Evolutionary conservation across 92 coral and sea anemone genomes (phyloP), one percentile per base, ranked within the genome.

Genomic region (Palythoa grandis): DNA sequence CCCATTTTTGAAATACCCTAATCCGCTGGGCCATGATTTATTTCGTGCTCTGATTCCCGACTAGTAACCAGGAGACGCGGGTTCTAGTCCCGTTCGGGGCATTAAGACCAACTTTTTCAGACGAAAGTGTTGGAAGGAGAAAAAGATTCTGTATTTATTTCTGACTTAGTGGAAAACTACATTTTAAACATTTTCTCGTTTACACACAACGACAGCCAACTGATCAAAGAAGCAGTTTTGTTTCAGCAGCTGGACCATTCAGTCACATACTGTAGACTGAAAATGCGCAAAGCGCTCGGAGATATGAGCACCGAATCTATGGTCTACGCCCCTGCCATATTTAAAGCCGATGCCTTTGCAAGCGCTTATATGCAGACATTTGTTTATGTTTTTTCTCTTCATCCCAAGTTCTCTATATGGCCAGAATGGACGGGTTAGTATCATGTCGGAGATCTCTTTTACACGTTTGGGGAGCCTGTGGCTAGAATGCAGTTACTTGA

Each of bases 281-380:
- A 60, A 20, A 69, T 16, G 39, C 96, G 92, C 2, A 84, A 75
- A 61, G 83, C 82, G 11, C 25, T 78, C 11, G 52, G 87, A 12
- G 91, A 93, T 7, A n/a, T 79, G 1, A 24, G 12, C 13, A 78
- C 87, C 0, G 94, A 93, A 11, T 22, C 16, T 4, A 57, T 67
- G 0, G 86, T 91, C 40, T 75, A 35, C 11, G 92, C 94, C 7
- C 96, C 96, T 17, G 88, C 88, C 12, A 57, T 88, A 23, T 76
- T 53, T 16, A 92, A 88, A 53, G 91, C 92, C 14, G 63, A 53
- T 11, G 77, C 90, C 1, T 77, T 86, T 20, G 43, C 82, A 22
- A 78, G 74, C 68, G 85, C 86, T 37, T 86, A 76, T 38, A 35
- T 11, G 16, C 12, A 37, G 7, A 25, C 56, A 14, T 88, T 40